These are phyloP conservation scores for Acanthurus leucopareius DNA, from an alignment of 2,797 vertebrate genomes.

Conservation along the genomic window DNA sequence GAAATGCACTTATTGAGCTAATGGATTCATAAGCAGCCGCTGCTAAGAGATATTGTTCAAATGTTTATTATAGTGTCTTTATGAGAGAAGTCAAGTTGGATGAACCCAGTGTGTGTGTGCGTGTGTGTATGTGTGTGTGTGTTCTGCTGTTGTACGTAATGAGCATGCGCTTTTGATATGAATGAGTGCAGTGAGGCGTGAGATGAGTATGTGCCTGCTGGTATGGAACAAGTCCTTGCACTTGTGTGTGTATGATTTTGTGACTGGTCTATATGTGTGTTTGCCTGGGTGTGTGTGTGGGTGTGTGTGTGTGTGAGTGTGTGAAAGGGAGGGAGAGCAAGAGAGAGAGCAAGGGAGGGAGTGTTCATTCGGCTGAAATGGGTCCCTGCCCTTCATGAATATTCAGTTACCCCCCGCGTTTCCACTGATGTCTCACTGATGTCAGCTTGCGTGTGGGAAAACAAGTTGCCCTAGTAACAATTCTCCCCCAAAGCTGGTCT, in stretches of 20 bases:
- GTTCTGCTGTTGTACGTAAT: slow-evolving; percentile 73
- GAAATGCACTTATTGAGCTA: slow-evolving; percentile 69
- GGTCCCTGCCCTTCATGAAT: slow-evolving; percentile 85
- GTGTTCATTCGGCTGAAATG: slow-evolving; percentile 81
- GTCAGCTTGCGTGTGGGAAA: slow-evolving; percentile 83
- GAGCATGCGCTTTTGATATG: slow-evolving; percentile 82
- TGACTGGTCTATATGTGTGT: slow-evolving; percentile 44
- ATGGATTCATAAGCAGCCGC: slow-evolving; percentile 72
- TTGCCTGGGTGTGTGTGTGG: slow-evolving; percentile 32
- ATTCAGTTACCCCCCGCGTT: slow-evolving; percentile 76
- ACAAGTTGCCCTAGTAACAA: slow-evolving; percentile 75
- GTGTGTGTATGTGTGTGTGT: slow-evolving; percentile 55
- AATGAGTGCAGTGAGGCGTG: slow-evolving; percentile 83
- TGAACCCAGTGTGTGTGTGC: slow-evolving; percentile 57
- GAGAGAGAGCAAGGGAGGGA: slow-evolving; percentile 33
- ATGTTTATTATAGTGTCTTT: slow-evolving; percentile 74
- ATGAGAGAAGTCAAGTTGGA: slow-evolving; percentile 68
- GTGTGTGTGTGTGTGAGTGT: slow-evolving; percentile 25
- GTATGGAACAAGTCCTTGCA: slow-evolving; percentile 83
- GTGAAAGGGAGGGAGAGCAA: slow-evolving; percentile 3
- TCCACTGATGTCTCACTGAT: slow-evolving; percentile 79
- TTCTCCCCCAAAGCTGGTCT: slow-evolving; percentile 66
- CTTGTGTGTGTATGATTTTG: slow-evolving; percentile 69
- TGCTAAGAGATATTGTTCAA: slow-evolving; percentile 67
- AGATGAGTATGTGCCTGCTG: slow-evolving; percentile 84